Conservation (phyloP, 2,888 invertebrate genomes). For the Apotomis turbidana region DNA sequence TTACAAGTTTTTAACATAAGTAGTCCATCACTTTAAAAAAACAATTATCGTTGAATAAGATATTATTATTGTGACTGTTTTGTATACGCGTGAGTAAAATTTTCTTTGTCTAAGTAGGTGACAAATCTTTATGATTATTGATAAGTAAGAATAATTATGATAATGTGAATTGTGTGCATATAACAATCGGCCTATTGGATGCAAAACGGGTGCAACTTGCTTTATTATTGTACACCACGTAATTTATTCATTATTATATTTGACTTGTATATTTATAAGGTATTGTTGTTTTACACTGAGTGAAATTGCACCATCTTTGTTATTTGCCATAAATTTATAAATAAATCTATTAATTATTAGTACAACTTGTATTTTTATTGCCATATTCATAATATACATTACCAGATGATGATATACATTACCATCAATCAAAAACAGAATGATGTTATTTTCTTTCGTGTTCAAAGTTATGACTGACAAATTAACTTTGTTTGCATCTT, state of each 20-base stretch:
- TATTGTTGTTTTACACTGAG: slow-evolving; percentile 52
- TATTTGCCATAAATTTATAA: slow-evolving; percentile 72
- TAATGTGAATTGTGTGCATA: slow-evolving; percentile 48
- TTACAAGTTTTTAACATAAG: not conserved
- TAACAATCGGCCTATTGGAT: slow-evolving; percentile 52
- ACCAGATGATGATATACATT: not conserved
- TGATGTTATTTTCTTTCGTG: no score
- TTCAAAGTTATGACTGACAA: no score
- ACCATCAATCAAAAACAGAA: not conserved
- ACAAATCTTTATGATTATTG: slow-evolving; percentile 35
- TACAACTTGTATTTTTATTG: slow-evolving; percentile 40
- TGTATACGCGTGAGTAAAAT: slow-evolving; percentile 10
- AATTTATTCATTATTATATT: slow-evolving; percentile 18
- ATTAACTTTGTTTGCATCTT: no score
- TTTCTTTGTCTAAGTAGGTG: slow-evolving; percentile 19
- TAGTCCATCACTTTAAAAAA: not conserved
- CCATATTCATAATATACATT: not conserved
- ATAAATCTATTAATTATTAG: slow-evolving; percentile 59
- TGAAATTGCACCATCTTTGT: slow-evolving; percentile 57
- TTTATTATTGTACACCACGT: slow-evolving; percentile 1
- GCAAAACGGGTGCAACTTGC: slow-evolving; percentile 45
- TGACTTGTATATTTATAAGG: slow-evolving; percentile 5
- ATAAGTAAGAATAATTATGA: slow-evolving; percentile 37
- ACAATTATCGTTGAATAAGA: not conserved
- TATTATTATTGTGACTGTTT: slow-evolving; percentile 1